These are phyloP conservation scores for Lutjanus argentimaculatus DNA, from an alignment of 2,797 vertebrate species.

Conservation along the genomic window DNA sequence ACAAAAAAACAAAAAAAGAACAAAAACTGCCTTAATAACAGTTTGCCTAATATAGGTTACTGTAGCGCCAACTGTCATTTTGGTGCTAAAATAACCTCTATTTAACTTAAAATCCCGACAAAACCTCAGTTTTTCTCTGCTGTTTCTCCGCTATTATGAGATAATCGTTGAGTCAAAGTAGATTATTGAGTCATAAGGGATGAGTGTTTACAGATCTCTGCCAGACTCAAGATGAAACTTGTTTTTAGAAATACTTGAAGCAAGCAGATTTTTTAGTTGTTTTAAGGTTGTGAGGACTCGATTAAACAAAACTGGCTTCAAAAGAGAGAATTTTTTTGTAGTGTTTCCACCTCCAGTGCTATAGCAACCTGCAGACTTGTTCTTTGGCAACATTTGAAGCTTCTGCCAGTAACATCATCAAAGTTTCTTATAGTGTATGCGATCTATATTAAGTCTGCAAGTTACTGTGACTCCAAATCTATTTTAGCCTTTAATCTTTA, in stretches of 20 bases:
- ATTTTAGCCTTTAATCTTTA: background rate
- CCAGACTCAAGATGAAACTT: background rate
- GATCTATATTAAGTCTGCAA: background rate
- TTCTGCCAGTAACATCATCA: background rate
- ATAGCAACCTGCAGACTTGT: background rate
- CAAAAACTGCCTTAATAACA: background rate
- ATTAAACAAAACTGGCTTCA: background rate
- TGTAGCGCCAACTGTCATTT: no score
- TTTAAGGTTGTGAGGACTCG: background rate
- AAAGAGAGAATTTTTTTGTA: background rate
- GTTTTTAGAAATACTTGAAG: background rate
- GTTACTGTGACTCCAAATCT: no score
- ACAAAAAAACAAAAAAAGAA: background rate
- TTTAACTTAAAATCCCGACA: background rate
- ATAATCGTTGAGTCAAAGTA: background rate
- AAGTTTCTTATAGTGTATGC: background rate
- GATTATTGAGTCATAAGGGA: background rate
- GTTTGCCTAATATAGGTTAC: background rate
- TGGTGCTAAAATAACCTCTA: no score
- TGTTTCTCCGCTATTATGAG: background rate
- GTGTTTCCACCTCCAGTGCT: background rate
- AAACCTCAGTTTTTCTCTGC: background rate
- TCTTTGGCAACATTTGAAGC: background rate
- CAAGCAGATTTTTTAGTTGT: background rate
- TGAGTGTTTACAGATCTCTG: background rate